Conservation (phyloP, 2,113 vertebrate species). For the Rissa tridactyla region DNA sequence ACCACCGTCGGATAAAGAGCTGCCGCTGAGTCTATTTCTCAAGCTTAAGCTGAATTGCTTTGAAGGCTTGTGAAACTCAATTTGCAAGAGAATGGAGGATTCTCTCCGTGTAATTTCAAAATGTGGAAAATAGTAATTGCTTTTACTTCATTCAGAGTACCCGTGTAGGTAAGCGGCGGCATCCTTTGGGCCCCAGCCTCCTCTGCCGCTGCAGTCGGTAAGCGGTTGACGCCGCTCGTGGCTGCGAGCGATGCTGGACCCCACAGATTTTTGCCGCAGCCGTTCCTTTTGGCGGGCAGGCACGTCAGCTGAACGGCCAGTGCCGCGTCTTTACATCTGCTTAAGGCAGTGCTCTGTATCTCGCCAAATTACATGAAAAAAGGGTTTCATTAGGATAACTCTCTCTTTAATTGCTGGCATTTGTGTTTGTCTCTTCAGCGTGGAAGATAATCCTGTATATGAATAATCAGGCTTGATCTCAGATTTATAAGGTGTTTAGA, state of each 20-base stretch:
- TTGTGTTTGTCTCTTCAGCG: not conserved
- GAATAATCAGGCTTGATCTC: conserved; percentile 32
- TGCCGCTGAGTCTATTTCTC: conserved; percentile 39
- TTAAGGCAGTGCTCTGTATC: not conserved
- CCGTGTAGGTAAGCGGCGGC: fast-evolving
- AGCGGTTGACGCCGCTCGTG: not conserved
- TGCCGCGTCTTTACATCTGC: fast-evolving
- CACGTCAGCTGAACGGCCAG: not conserved
- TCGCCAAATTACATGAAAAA: not conserved
- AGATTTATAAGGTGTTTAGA: conserved; percentile 29
- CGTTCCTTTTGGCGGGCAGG: fast-evolving
- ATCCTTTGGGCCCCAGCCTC: not conserved
- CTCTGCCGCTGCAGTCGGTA: not conserved
- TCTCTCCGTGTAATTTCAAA: conserved; percentile 47
- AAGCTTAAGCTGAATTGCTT: conserved; percentile 44
- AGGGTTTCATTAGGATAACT: not conserved
- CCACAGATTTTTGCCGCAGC: not conserved
- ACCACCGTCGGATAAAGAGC: not conserved
- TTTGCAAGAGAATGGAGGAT: conserved; percentile 57
- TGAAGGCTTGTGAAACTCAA: conserved; percentile 60
- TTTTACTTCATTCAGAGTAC: conserved; percentile 2
- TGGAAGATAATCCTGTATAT: not conserved
- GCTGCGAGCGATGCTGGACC: not conserved
- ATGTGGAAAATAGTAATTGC: conserved; percentile 50
- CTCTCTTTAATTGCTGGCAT: not conserved